phyloP scores from a whole-genome alignment of 2,888 invertebrate genomes.

The Fissipunctia ypsillon region DNA sequence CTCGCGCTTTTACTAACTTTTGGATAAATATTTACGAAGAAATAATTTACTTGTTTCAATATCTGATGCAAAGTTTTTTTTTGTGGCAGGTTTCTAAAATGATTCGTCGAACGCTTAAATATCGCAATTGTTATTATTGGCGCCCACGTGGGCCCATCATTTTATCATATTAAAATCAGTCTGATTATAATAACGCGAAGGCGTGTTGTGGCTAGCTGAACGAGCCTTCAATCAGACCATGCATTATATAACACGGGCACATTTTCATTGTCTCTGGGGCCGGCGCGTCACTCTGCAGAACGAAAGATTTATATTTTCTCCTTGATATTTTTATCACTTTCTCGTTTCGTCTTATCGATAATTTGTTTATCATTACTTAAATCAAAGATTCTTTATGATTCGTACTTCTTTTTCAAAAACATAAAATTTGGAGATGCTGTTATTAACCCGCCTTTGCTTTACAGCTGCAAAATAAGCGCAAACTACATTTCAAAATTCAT shows the following conservation, averaged over 20 bases:
- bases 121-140: constrained; percentile 36
- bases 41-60: constrained; percentile 14
- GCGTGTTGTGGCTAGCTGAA: constrained; percentile 32
- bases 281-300: constrained; percentile 33
- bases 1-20: constrained; percentile 27
- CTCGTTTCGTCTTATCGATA: constrained; percentile 35
- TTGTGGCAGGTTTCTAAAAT: not conserved
- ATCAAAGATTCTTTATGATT: not conserved
- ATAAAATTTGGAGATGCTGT: not conserved
- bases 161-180: constrained; percentile 22
- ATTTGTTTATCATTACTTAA: not conserved
- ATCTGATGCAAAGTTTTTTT: not conserved
- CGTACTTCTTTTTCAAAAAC: not conserved
- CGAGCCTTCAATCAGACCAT: constrained; percentile 52
- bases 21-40: constrained; percentile 39
- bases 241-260: constrained; percentile 63
- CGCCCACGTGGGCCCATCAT: constrained; percentile 42
- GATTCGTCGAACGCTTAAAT: not conserved
- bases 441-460: not conserved
- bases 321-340: constrained; percentile 56
- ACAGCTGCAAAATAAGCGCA: not conserved
- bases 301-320: constrained; percentile 56
- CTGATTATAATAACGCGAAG: constrained; percentile 16
- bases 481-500: not conserved
- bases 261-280: constrained; percentile 61